Evolutionary conservation across 2,797 vertebrate genomes (phyloP), one percentile per base, ranked within the genome.

Genomic region (Trematomus bernacchii): DNA sequence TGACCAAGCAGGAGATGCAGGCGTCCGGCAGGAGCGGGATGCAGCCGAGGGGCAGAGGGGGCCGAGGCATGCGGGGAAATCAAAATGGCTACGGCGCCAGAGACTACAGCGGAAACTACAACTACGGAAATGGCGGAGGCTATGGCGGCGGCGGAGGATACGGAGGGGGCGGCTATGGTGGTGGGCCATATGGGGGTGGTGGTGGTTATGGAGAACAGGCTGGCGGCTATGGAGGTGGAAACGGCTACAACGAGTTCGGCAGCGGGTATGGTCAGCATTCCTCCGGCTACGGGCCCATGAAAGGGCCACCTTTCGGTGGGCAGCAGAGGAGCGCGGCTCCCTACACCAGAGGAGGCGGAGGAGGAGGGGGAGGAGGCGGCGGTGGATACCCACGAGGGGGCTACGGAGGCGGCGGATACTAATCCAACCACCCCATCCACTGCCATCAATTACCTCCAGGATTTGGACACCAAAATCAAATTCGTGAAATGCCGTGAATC

Each of bases 1-100:
- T 99, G 50, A 98, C 98, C 71, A 97, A 97, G 87, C 97, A 98
- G 86, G 98, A 99, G 84, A 98, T 99, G 95, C 97, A 98, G 87
- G 92, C 95, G 3, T 94, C 96, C 0, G 95, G 91, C 1, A 94
- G 96, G 3, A 91, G 84, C 44, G 86, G 91, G 0, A 92, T 92
- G 87, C 42, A 79, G 30, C 84, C 89, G 0, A 92, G 96, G 5
- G 95, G 47, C 4, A 40, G 55, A 15, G 30, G 16, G 2, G 12
- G 96, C 0, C 87, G 96, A 90, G 94, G 94, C 79, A 94, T 94
- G 96, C 95, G 93, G 91, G 96, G 97, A 71, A 92, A 84, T 71
- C 95, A 95, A 91, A 96, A 96, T 92, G 97, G 98, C 90, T 96
- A 96, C 79, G 96, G 96, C 74, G 72, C 91, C 80, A 88, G 94